Conservation (phyloP, 2,888 invertebrate genomes). For the Notodonta dromedarius region DNA sequence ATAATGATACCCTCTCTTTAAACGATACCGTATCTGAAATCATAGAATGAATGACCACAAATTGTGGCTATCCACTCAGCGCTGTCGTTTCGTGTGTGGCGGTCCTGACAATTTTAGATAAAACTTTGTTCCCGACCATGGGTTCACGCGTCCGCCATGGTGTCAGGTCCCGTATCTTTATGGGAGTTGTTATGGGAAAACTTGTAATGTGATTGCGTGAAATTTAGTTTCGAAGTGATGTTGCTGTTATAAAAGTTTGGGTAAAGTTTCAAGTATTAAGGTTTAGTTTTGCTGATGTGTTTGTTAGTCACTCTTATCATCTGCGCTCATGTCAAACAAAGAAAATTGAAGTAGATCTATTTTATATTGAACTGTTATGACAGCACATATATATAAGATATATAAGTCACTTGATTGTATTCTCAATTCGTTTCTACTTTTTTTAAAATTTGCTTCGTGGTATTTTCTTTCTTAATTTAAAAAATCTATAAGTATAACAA, state of each 20-base stretch:
- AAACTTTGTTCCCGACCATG: neutral
- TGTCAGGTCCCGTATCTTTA: neutral
- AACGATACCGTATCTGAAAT: neutral
- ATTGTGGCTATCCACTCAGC: neutral
- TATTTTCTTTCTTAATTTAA: too few relatives aligned
- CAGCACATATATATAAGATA: too few relatives aligned
- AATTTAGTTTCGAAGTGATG: neutral
- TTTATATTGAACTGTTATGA: too few relatives aligned
- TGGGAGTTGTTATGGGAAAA: neutral
- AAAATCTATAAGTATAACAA: too few relatives aligned
- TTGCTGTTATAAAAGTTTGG: neutral
- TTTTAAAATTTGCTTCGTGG: too few relatives aligned
- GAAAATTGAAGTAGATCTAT: too few relatives aligned
- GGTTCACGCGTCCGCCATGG: neutral
- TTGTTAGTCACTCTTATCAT: neutral
- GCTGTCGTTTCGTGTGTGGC: neutral
- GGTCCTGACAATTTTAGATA: neutral
- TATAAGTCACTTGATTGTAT: too few relatives aligned
- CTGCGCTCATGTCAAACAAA: neutral
- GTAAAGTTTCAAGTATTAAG: neutral
- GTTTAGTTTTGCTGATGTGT: conserved; percentile 1
- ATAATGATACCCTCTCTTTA: too few relatives aligned
- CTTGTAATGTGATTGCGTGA: conserved; percentile 1
- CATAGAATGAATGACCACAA: neutral
- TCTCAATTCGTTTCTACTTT: too few relatives aligned